These are phyloP conservation scores for Calameuta pallipes DNA, from an alignment of 2,888 invertebrate species.

Conservation along the genomic window DNA sequence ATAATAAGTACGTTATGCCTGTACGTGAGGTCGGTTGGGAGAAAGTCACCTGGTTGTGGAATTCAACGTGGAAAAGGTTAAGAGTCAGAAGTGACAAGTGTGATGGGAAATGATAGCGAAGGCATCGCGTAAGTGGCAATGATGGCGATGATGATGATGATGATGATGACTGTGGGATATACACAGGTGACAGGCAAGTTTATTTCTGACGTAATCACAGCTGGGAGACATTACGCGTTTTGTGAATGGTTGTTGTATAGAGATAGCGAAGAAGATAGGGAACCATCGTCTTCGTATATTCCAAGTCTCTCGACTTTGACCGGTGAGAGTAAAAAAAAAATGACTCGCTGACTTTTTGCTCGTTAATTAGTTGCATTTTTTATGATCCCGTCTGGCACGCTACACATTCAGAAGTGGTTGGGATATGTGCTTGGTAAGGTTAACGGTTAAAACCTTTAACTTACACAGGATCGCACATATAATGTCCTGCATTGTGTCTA, in stretches of 20 bases:
- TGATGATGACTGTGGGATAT: not conserved
- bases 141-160: not conserved
- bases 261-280: not conserved
- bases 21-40: not conserved
- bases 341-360: conserved; percentile 41
- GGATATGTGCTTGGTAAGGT: not conserved
- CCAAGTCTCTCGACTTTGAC: not conserved
- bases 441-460: not conserved
- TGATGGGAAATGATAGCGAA: not conserved
- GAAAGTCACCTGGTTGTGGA: not conserved
- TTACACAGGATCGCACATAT: not conserved
- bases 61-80: not conserved
- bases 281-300: not conserved
- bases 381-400: conserved; percentile 37
- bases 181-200: not conserved
- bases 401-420: conserved; percentile 28
- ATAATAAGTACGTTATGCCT: not conserved
- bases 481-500: not conserved
- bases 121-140: not conserved
- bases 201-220: not conserved
- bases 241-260: not conserved
- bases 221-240: not conserved
- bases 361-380: conserved; percentile 54
- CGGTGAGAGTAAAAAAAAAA: conserved; percentile 12
- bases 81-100: not conserved